Percentiles rank a stretch among this genome's conserved stretches.
Evolutionary conservation across 2,888 invertebrate species (phyloP).

Genomic region (Agonopterix alstromeriana): DNA sequence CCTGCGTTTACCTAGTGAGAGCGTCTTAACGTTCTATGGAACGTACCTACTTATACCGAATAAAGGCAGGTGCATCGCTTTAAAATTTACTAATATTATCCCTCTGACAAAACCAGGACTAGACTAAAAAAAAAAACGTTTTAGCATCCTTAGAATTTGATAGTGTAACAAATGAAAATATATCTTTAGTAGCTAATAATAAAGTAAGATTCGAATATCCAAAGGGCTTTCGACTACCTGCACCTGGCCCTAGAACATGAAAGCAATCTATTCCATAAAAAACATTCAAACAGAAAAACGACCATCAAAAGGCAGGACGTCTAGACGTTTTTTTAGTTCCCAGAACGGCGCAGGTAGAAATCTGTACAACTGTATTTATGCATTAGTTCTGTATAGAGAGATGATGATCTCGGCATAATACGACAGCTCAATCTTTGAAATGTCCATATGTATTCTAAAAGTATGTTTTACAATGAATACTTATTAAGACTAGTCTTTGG

Average conservation of each 20-base stretch:
- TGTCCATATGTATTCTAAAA: too few species aligned
- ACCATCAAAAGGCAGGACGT: slow-evolving; percentile 64
- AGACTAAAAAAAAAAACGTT: slow-evolving; percentile 11
- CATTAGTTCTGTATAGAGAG: too few species aligned
- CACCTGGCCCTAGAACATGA: slow-evolving; percentile 58
- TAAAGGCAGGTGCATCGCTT: background rate
- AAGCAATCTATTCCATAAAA: slow-evolving; percentile 59
- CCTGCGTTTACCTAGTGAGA: too few species aligned
- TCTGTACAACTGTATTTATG: slow-evolving; percentile 12
- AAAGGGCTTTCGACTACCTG: slow-evolving; percentile 48
- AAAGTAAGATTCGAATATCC: slow-evolving; percentile 44
- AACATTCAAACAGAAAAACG: slow-evolving; percentile 58
- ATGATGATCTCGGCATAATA: too few species aligned
- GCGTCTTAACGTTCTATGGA: too few species aligned
- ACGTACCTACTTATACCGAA: too few species aligned
- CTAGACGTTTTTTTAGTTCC: slow-evolving; percentile 63
- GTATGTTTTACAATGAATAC: too few species aligned
- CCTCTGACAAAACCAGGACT: slow-evolving; percentile 12
- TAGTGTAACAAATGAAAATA: slow-evolving; percentile 7
- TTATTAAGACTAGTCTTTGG: too few species aligned
- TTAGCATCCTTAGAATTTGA: slow-evolving; percentile 11
- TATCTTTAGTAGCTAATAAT: slow-evolving; percentile 27
- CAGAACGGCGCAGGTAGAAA: slow-evolving; percentile 61
- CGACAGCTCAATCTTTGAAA: too few species aligned
- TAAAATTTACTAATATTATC: slow-evolving; percentile 1